Base-by-base conservation (phyloP, 2,888 invertebrate species). In the Macaria notata region DNA sequence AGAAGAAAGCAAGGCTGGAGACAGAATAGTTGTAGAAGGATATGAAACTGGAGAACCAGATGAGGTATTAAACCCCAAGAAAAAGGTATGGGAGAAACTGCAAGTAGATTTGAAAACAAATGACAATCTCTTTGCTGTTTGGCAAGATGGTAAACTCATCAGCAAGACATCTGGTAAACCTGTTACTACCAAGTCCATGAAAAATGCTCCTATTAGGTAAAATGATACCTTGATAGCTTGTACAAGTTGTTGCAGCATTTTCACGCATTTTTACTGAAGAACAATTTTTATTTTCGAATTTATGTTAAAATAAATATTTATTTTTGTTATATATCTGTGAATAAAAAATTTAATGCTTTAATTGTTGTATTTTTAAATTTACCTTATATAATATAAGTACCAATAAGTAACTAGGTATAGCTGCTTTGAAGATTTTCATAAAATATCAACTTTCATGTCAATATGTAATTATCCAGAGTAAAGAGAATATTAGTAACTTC, bases 51-150 rank as follows among this genome's bases (percentile, higher is more conserved):
- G 96, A 29, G 92, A 92, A 50, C 95, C 98, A 3, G 98, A 98
- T 85, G 95, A 95, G 33, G 94, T 97, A 62, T 88, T 98, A 1
- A 98, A 98, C 84, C 98, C 98, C 0, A 98, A 98, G 85, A 98
- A 98, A 88, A 98, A 98, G 92, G 92, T 98, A n/a, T 98, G 98
- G 98, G 98, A 98, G 72, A 97, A 97, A 83, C 83, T 98, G 43
- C 97, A 97, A 83, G 93, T 92, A 30, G 96, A 96, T 81, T 91
- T 97, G 30, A 94, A 95, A 79, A 95, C 95, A 1, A 95, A 94
- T 84, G 86, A 92, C 3, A 93, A 92, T 48, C 93, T 96, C 61
- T 81, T 94, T 63, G 98, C 97, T 48, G 95, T 95, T 52, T 98
- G 98, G 98, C 95, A 96, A 84, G 96, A 95, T 31, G 96, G 95